Base-by-base conservation (phyloP, 2,797 vertebrate genomes). In the Enteromius unitaeniatus region DNA sequence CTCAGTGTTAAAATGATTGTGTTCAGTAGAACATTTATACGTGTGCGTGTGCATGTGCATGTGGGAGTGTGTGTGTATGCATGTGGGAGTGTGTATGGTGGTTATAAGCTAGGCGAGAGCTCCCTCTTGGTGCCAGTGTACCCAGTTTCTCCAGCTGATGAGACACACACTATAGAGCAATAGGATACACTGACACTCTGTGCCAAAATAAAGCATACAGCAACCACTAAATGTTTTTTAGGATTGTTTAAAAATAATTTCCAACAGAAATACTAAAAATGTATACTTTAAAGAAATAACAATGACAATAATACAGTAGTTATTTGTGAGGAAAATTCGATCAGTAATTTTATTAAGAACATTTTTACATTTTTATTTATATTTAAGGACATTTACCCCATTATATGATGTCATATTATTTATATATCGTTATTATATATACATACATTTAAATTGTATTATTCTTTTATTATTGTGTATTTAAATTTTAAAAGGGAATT, bases 91-190 rank as follows among this genome's bases (percentile, higher is more conserved):
- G 23, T 81, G 19, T 26, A 9, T 45, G 75, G 47, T 23, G 49
- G 51, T 82, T 86, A 94, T 93, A 92, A 67, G 91, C 91, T 92
- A 93, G 94, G 89, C 62, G 90, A 94, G 93, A 94, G 95, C 95
- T 94, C 95, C 94, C 95, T 95, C 94, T 95, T 94, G 93, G 93
- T 95, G 94, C 89, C 90, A 92, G 87, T 90, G 82, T 6, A 88
- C 81, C 90, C 84, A 92, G 88, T 93, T 91, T 91, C 87, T 58
- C 68, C 75, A 78, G 40, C 58, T 78, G 31, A 6, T 37, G 14
- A 40, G n/a, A 65, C 47, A 65, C 40, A 28, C 15, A 67, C 60
- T 76, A 19, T 51, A 76, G 14, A 77, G 21, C 49, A 76, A 14
- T 82, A 3, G n/a, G 53, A 60, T 19, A 60, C 53, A 60, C 4